phyloP scores from a whole-genome alignment of 2,797 vertebrate genomes.

The Chaetodon trifasciatus region DNA sequence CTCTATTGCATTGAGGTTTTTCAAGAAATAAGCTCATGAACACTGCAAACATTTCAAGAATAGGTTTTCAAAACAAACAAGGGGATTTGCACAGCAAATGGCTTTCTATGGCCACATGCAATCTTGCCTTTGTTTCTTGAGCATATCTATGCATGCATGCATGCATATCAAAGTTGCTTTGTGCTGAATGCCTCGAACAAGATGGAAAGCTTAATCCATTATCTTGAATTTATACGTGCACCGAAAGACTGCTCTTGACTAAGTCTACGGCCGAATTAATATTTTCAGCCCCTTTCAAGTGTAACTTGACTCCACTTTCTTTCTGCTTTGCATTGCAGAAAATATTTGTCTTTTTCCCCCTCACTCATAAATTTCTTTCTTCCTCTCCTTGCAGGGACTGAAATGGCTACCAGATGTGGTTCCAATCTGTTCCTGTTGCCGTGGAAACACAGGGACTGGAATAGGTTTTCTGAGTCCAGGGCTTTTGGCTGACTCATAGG shows the following conservation, averaged over 20 bases:
- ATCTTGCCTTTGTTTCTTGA: slow-evolving; percentile 14
- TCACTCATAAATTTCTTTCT: slow-evolving; percentile 91
- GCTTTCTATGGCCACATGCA: neutral
- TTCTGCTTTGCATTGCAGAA: slow-evolving; percentile 95
- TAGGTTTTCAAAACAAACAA: slow-evolving; percentile 5
- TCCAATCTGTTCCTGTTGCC: slow-evolving; percentile 90
- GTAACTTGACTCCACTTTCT: slow-evolving; percentile 86
- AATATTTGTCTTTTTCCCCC: slow-evolving; percentile 91
- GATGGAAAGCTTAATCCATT: slow-evolving; percentile 34
- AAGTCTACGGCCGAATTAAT: slow-evolving; percentile 59
- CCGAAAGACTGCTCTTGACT: slow-evolving; percentile 41
- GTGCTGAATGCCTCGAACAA: slow-evolving; percentile 12
- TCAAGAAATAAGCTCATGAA: slow-evolving; percentile 7
- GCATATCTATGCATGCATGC: neutral
- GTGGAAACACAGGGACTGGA: slow-evolving; percentile 85
- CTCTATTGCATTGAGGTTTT: slow-evolving; percentile 10
- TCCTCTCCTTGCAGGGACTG: slow-evolving; percentile 84
- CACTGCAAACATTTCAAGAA: neutral
- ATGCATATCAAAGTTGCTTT: slow-evolving; percentile 8
- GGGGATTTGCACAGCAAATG: neutral
- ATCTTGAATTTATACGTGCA: slow-evolving; percentile 29
- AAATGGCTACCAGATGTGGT: slow-evolving; percentile 98
- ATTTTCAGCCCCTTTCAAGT: slow-evolving; percentile 78
- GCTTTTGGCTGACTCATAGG: slow-evolving; percentile 79
- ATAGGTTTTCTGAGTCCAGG: slow-evolving; percentile 82